Conservation (phyloP, 1,140 invertebrate genomes). For the Oreohelix idahoensis region DNA sequence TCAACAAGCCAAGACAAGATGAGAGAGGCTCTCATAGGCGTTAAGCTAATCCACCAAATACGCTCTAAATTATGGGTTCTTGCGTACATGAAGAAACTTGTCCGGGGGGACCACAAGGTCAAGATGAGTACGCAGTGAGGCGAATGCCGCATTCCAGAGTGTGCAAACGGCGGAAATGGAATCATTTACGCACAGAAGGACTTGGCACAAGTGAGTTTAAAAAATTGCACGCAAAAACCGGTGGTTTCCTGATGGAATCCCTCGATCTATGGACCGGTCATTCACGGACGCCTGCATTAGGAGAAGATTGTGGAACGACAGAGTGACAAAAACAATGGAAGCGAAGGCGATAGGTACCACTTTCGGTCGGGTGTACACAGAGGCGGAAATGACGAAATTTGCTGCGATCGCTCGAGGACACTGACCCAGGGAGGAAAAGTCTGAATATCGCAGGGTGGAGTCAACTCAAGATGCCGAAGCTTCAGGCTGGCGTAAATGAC, state of each 20-base stretch:
- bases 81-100: neutral
- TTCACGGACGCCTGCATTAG: neutral
- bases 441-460: neutral
- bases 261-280: neutral
- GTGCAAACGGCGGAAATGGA: too few species aligned
- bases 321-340: slow-evolving; percentile 29
- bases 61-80: neutral
- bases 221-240: neutral
- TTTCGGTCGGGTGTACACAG: slow-evolving; percentile 4
- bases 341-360: too few species aligned
- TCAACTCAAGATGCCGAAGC: neutral
- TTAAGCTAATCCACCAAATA: neutral
- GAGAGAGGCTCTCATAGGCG: neutral
- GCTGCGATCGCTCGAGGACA: neutral
- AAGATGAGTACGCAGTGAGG: neutral
- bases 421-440: neutral
- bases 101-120: neutral
- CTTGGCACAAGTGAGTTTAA: neutral
- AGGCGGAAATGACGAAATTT: neutral
- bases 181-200: neutral
- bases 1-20: neutral
- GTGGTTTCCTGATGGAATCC: neutral
- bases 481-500: neutral
- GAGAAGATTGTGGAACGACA: slow-evolving; percentile 29
- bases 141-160: too few species aligned